Conservation (phyloP, 2,888 invertebrate species). For the Rhamphomyia laevipes region DNA sequence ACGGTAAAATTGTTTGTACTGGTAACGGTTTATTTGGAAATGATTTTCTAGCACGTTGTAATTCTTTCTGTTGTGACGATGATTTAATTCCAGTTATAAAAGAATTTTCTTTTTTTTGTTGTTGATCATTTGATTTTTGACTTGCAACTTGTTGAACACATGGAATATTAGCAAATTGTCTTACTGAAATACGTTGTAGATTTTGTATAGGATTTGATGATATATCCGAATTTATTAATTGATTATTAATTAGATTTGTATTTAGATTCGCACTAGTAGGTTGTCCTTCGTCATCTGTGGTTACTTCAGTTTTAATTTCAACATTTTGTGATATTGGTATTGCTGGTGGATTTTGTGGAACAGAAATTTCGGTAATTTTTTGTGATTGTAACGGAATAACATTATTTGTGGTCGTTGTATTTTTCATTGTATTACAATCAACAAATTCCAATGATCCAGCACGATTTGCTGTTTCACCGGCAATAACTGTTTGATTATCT, state of each 20-base stretch:
- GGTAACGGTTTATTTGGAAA: constrained; percentile 24
- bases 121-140: constrained; percentile 9
- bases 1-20: constrained; percentile 5
- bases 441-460: too few species aligned
- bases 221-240: background rate
- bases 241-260: constrained; percentile 16
- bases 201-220: constrained; percentile 20
- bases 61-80: constrained; percentile 2
- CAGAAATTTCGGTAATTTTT: background rate
- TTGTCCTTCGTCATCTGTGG: constrained; percentile 23
- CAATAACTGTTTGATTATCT: constrained; percentile 2
- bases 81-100: background rate
- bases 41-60: constrained; percentile 31
- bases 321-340: constrained; percentile 9
- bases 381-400: background rate
- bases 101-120: constrained; percentile 7
- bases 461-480: too few species aligned
- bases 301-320: constrained; percentile 28
- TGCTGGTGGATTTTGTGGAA: background rate
- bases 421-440: too few species aligned
- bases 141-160: constrained; percentile 9
- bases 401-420: too few species aligned
- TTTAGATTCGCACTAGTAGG: background rate
- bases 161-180: constrained; percentile 9
- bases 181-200: background rate